phyloP scores from a whole-genome alignment of 2,888 invertebrate species.

The Chaetogeoica ovagalla region DNA sequence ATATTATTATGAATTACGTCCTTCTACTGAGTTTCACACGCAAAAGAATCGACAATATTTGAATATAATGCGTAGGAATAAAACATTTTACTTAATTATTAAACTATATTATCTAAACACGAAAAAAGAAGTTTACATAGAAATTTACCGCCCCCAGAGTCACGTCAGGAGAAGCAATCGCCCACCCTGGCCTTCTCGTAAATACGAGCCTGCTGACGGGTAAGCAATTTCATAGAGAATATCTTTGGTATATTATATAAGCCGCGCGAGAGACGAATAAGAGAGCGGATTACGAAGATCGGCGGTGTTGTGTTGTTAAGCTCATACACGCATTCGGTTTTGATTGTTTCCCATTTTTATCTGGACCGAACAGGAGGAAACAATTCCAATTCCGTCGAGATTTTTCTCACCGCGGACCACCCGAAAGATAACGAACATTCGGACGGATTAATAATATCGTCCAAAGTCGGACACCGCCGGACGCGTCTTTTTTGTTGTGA shows the following conservation, averaged over 20 bases:
- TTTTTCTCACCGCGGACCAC: constrained; percentile 23
- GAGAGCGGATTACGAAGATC: constrained; percentile 22
- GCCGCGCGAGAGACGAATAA: background rate
- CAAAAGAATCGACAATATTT: too few species aligned
- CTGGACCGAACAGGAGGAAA: constrained; percentile 9
- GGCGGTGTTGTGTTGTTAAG: constrained; percentile 1
- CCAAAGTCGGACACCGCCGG: background rate
- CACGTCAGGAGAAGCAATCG: too few species aligned
- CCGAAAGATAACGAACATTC: constrained; percentile 39
- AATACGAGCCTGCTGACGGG: too few species aligned
- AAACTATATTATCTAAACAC: too few species aligned
- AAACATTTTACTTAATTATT: too few species aligned
- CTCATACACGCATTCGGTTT: constrained; percentile 11
- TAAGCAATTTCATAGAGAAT: background rate
- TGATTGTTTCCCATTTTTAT: constrained; percentile 46
- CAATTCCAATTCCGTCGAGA: constrained; percentile 32
- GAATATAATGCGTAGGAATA: too few species aligned
- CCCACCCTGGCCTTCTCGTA: too few species aligned
- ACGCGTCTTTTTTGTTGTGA: background rate
- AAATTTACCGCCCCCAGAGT: too few species aligned
- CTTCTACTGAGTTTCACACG: too few species aligned
- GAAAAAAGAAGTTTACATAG: too few species aligned
- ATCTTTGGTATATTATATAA: constrained; percentile 3
- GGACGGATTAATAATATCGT: constrained; percentile 43
- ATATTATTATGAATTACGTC: too few species aligned